A percentile compares a stretch with the other conserved stretches of the same genome.
Evolutionary conservation across 1,140 invertebrate genomes (phyloP).

Genomic region (Panagrolaimus sp.): DNA sequence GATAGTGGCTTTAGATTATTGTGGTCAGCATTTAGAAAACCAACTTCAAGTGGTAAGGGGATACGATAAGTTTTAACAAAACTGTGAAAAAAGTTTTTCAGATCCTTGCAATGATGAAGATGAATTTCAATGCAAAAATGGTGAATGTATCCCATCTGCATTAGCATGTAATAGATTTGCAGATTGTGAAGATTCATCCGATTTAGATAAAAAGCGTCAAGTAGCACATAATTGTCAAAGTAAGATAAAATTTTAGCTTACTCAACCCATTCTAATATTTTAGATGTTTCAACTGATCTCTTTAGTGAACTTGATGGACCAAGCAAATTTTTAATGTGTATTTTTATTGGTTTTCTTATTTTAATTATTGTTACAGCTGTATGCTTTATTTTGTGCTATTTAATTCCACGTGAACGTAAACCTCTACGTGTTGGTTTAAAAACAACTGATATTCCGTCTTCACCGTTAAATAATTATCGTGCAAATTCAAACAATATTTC

Average conservation of each 20-base stretch:
- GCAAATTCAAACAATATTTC: too few relatives aligned
- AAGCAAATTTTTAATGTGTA: background rate
- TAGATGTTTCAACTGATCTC: constrained; percentile 1
- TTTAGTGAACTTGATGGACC: constrained; percentile 9
- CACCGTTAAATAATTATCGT: too few relatives aligned
- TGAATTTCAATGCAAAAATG: constrained; percentile 8
- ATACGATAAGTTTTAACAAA: background rate
- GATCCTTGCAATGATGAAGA: constrained; percentile 3
- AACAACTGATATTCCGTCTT: too few relatives aligned
- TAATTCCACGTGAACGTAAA: too few relatives aligned
- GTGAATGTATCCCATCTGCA: constrained; percentile 5
- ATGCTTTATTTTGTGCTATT: background rate
- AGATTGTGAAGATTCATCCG: background rate
- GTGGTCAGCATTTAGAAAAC: constrained; percentile 6
- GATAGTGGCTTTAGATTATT: background rate
- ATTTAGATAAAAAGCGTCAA: background rate
- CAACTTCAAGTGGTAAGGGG: background rate
- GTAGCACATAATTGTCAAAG: constrained; percentile 3
- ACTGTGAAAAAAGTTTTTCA: background rate
- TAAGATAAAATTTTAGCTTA: background rate
- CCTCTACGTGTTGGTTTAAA: too few relatives aligned
- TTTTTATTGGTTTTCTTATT: background rate
- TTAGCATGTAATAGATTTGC: constrained; percentile 6
- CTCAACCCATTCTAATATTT: background rate
- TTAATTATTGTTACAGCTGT: background rate